Evolutionary conservation across 1,140 invertebrate species (phyloP).

Genomic region (Muscidifurax raptorellus): DNA sequence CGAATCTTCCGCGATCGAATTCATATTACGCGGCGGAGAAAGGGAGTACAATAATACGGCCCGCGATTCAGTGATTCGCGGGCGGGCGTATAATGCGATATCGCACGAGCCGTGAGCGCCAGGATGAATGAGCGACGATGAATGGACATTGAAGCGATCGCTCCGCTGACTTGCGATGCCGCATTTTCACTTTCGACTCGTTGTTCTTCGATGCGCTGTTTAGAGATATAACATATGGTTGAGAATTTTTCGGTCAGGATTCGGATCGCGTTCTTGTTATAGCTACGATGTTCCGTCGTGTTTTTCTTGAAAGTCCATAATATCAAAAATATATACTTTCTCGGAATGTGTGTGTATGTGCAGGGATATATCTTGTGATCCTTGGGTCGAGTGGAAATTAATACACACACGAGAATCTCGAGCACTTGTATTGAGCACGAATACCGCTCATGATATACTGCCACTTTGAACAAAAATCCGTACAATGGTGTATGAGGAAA

Average conservation of each 20-base stretch:
- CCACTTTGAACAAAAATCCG: background rate
- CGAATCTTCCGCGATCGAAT: constrained; percentile 11
- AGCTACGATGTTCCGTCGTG: no score
- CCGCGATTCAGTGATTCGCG: constrained; percentile 6
- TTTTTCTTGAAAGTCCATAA: no score
- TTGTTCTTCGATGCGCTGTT: background rate
- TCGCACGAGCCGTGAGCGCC: background rate
- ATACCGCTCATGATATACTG: background rate
- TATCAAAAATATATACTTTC: no score
- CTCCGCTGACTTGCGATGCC: constrained; percentile 17
- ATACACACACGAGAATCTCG: background rate
- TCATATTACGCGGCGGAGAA: constrained; percentile 5
- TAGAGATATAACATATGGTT: background rate
- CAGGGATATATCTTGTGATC: no score
- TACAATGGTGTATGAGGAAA: background rate
- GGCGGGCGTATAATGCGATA: constrained; percentile 29
- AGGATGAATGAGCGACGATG: constrained; percentile 34
- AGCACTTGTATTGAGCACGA: background rate
- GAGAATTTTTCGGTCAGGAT: background rate
- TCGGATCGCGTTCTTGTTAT: no score
- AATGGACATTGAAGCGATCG: constrained; percentile 46
- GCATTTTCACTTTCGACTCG: background rate
- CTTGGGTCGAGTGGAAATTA: no score
- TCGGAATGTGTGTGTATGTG: no score
- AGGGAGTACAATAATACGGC: background rate